Conservation (phyloP, 2,113 vertebrate species). For the Ariopsis seemanni region DNA sequence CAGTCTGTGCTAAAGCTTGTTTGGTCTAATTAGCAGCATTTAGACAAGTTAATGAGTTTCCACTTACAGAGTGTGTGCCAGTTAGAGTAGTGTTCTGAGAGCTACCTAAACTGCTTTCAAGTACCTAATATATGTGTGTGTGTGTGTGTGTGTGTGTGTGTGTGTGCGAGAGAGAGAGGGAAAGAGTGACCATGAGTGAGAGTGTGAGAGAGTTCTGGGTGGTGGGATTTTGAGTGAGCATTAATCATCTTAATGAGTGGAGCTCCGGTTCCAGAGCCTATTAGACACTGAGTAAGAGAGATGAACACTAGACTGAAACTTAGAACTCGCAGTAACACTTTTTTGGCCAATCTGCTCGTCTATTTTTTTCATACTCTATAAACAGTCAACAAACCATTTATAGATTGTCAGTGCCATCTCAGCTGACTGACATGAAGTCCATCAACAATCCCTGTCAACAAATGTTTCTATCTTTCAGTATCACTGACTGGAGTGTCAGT, state of each 20-base stretch:
- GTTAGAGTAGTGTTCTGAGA: not conserved
- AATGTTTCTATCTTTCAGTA: not conserved
- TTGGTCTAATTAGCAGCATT: not conserved
- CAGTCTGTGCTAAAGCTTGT: not conserved
- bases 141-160: not conserved
- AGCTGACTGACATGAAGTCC: not conserved
- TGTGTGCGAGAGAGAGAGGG: not conserved
- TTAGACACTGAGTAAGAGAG: not conserved
- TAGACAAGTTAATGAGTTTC: constrained; percentile 4
- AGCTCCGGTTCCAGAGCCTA: not conserved
- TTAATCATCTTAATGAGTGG: constrained; percentile 15
- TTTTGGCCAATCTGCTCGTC: not conserved
- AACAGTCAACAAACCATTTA: not conserved
- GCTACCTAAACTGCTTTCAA: constrained; percentile 13
- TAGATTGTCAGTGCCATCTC: not conserved
- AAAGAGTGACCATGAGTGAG: not conserved
- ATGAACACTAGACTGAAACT: not conserved
- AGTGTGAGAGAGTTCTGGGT: not conserved
- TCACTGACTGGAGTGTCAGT: not conserved
- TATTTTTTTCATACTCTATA: not conserved
- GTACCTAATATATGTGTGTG: not conserved
- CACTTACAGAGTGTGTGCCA: not conserved
- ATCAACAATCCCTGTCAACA: not conserved
- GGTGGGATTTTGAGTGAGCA: not conserved
- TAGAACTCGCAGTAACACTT: not conserved